Conservation (phyloP, 2,797 vertebrate genomes). For the Ptychobarbus kaznakovi region DNA sequence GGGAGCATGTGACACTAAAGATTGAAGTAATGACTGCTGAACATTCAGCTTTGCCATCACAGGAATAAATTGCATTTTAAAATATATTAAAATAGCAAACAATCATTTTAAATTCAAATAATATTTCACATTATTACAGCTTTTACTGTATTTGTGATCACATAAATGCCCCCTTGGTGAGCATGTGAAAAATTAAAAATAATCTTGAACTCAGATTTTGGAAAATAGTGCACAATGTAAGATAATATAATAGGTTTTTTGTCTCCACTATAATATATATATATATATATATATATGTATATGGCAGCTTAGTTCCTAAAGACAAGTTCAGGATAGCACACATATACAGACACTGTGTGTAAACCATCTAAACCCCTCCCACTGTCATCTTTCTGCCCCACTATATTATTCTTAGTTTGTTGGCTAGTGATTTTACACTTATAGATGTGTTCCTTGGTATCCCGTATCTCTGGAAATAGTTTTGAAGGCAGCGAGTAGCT, state of each 20-base stretch:
- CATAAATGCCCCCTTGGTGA: not conserved
- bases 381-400: constrained; percentile 25
- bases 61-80: not conserved
- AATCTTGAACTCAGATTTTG: not conserved
- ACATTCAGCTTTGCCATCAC: not conserved
- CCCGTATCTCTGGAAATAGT: constrained; percentile 52
- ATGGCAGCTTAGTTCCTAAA: constrained; percentile 2
- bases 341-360: constrained; percentile 18
- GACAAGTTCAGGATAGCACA: not conserved
- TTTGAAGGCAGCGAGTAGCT: constrained; percentile 4
- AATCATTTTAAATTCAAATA: not conserved
- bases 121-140: not conserved
- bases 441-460: constrained; percentile 37
- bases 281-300: constrained; percentile 4
- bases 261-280: not conserved
- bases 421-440: constrained; percentile 52
- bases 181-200: not conserved
- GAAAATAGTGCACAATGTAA: not conserved
- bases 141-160: not conserved
- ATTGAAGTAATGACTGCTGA: not conserved
- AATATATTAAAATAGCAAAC: not conserved
- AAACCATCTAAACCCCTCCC: constrained; percentile 26
- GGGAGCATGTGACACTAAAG: not conserved
- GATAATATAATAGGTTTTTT: not conserved
- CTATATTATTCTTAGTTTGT: constrained; percentile 41